Conservation (phyloP, 2,797 vertebrate genomes). For the Monodelphis domestica region DNA sequence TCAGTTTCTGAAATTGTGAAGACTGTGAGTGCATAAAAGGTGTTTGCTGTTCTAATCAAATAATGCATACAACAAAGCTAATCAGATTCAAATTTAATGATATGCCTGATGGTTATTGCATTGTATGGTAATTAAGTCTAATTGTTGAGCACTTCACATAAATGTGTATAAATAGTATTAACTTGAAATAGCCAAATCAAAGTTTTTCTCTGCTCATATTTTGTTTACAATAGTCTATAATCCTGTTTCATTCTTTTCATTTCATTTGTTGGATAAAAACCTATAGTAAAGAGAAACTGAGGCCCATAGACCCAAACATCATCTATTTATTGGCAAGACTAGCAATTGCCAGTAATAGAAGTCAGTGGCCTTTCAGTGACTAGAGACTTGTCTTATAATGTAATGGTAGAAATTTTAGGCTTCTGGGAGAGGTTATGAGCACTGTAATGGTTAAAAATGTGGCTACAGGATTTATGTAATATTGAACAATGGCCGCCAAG, state of each 20-base stretch:
- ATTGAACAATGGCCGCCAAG: too few relatives aligned
- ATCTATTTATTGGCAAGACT: too few relatives aligned
- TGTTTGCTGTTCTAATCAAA: conserved; percentile 67
- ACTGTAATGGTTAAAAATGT: too few relatives aligned
- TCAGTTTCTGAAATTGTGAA: not conserved
- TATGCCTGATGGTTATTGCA: conserved; percentile 61
- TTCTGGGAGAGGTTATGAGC: too few relatives aligned
- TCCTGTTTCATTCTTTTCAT: not conserved
- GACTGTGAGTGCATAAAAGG: conserved; percentile 44
- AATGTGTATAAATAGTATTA: conserved; percentile 61
- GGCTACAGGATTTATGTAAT: too few relatives aligned
- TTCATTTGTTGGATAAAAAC: too few relatives aligned
- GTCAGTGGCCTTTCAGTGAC: too few relatives aligned
- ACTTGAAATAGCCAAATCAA: conserved; percentile 42
- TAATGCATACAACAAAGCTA: conserved; percentile 59
- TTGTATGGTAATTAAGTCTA: conserved; percentile 53
- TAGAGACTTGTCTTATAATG: too few relatives aligned
- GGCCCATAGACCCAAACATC: too few relatives aligned
- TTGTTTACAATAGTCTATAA: conserved; percentile 25
- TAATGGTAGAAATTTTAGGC: too few relatives aligned
- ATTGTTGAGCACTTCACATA: conserved; percentile 43
- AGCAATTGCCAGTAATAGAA: too few relatives aligned
- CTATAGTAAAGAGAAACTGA: too few relatives aligned
- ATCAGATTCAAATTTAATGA: conserved; percentile 67
- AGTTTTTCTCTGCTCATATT: conserved; percentile 49